Evolutionary conservation across 64 coral and sea anemone species (phyloP).

Genomic region (Actinia tenebrosa): DNA sequence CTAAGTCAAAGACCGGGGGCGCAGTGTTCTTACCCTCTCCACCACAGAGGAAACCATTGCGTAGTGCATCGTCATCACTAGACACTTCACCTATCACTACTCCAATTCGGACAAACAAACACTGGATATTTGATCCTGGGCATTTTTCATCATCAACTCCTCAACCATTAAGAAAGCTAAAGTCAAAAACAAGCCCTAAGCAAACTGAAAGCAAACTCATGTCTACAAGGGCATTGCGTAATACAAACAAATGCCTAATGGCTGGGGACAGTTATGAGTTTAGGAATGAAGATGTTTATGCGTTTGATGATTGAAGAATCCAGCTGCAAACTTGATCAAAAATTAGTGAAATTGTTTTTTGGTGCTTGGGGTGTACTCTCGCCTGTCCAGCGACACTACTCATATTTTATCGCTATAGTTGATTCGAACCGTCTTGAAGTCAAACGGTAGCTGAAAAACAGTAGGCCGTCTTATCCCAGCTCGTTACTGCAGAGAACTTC

Average conservation of each 20-base stretch:
- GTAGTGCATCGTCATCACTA: background rate
- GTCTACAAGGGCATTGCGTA: background rate
- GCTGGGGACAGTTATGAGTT: slow-evolving; percentile 18
- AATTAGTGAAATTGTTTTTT: too few relatives aligned
- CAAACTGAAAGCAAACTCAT: background rate
- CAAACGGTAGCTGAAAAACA: too few relatives aligned
- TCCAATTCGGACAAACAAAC: background rate
- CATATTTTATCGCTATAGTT: too few relatives aligned
- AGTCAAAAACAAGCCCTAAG: background rate
- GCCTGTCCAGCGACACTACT: too few relatives aligned
- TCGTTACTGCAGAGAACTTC: too few relatives aligned
- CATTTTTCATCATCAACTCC: slow-evolving; percentile 12
- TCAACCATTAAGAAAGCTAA: background rate
- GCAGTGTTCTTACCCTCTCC: background rate
- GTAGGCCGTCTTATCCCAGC: too few relatives aligned
- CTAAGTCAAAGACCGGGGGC: background rate
- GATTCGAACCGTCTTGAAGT: too few relatives aligned
- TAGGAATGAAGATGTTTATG: slow-evolving; percentile 14
- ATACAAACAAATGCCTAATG: background rate
- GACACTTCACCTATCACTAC: background rate
- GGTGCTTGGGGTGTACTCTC: too few relatives aligned
- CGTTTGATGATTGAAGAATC: slow-evolving; percentile 16
- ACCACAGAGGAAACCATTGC: background rate
- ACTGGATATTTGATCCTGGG: slow-evolving; percentile 12
- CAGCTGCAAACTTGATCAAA: too few relatives aligned